A percentile compares a stretch with the other conserved stretches of the same genome.
These are phyloP conservation scores for Metacarcinus magister DNA, from an alignment of 2,888 invertebrate species.

Conservation along the genomic window DNA sequence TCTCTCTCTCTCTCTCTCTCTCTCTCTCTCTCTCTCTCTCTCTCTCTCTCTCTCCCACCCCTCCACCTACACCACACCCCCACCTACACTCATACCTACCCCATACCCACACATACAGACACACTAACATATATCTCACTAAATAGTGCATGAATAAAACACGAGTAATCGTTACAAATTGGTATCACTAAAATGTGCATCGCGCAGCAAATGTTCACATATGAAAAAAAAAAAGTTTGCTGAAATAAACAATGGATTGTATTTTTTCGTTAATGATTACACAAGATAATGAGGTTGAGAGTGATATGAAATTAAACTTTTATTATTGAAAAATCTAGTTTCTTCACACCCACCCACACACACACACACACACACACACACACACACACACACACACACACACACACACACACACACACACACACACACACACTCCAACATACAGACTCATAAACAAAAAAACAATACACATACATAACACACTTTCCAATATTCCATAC, in stretches of 20 bases:
- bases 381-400: slow-evolving; percentile 21
- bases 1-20: no score
- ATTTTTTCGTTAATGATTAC: slow-evolving; percentile 26
- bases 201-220: not conserved
- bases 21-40: no score
- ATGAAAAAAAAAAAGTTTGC: not conserved
- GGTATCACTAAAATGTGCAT: not conserved
- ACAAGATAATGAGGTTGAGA: not conserved
- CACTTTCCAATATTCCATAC: not conserved
- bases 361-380: not conserved
- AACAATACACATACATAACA: slow-evolving; percentile 16
- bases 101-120: not conserved
- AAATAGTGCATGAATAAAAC: not conserved
- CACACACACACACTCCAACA: not conserved
- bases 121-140: not conserved
- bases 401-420: slow-evolving; percentile 13
- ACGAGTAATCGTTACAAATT: not conserved
- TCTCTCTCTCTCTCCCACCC: no score
- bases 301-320: not conserved
- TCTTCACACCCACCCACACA: not conserved
- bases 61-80: no score
- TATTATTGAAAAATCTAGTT: not conserved
- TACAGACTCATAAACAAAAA: not conserved
- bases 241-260: not conserved
- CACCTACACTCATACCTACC: not conserved